A percentile compares a stretch with the other conserved stretches of the same genome.
Conservation (phyloP, 1,140 invertebrate species). For the Orius insidiosus region DNA sequence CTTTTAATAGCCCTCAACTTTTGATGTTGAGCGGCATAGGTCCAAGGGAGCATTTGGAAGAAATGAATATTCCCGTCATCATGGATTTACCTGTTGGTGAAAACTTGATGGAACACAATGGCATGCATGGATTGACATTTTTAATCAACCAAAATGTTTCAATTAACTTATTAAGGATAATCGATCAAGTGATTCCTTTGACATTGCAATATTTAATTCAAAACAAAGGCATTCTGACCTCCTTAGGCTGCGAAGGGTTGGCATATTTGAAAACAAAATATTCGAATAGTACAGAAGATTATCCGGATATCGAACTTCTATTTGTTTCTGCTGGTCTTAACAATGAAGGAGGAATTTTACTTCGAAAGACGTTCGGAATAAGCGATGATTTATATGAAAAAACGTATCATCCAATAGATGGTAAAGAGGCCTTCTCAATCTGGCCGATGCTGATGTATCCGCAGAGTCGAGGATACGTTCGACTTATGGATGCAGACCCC, state of each 20-base stretch:
- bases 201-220: conserved; percentile 56
- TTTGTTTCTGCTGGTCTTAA: conserved; percentile 18
- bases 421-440: conserved; percentile 27
- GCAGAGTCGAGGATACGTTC: conserved; percentile 50
- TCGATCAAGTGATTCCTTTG: conserved; percentile 39
- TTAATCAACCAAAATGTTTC: conserved; percentile 34
- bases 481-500: conserved; percentile 47
- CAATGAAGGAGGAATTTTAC: conserved; percentile 22
- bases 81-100: conserved; percentile 56
- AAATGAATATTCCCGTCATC: conserved; percentile 32
- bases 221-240: conserved; percentile 31
- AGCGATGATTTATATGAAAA: conserved; percentile 24
- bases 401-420: conserved; percentile 25
- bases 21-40: conserved; percentile 53
- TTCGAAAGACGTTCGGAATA: conserved; percentile 25
- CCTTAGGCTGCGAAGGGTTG: conserved; percentile 51
- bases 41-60: conserved; percentile 32
- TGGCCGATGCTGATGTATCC: conserved; percentile 54
- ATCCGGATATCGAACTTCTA: conserved; percentile 27
- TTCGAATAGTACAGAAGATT: conserved; percentile 18
- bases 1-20: conserved; percentile 39
- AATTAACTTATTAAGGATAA: conserved; percentile 32
- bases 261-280: conserved; percentile 43
- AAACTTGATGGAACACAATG: conserved; percentile 64
- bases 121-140: conserved; percentile 45